phyloP scores from a whole-genome alignment of 30 jellyfish, hydroid and myxozoan genomes.

The Mastigias papua region DNA sequence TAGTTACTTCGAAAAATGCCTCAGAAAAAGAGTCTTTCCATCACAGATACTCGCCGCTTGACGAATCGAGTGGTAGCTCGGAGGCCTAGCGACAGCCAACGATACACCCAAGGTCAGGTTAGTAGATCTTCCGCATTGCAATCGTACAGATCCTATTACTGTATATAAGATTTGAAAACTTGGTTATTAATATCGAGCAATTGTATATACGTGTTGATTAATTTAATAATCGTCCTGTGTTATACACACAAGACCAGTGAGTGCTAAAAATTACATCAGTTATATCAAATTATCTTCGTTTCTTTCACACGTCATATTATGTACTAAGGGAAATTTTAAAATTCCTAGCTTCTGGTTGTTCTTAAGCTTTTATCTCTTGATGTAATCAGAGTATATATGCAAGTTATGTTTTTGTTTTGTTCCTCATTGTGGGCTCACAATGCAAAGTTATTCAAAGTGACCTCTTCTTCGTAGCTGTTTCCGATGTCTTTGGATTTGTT shows the following conservation, averaged over 20 bases:
- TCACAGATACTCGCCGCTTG: conserved; percentile 42
- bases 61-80: conserved; percentile 32
- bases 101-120: conserved; percentile 16
- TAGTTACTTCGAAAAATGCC: conserved; percentile 13
- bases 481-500: no score
- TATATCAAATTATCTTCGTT: neutral
- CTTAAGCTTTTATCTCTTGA: no score
- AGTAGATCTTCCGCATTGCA: neutral
- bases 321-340: no score
- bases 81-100: conserved; percentile 12
- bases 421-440: no score
- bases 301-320: no score
- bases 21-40: conserved; percentile 21
- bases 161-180: neutral
- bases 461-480: no score
- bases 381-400: no score
- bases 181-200: neutral
- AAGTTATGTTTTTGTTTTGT: no score
- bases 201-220: neutral
- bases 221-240: neutral
- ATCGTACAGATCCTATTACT: neutral
- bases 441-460: no score
- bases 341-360: no score
- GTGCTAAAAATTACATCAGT: neutral
- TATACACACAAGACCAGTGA: neutral